Percentiles rank a stretch among this genome's conserved stretches.
Conservation (phyloP, 2,113 vertebrate genomes). For the Bos indicus region DNA sequence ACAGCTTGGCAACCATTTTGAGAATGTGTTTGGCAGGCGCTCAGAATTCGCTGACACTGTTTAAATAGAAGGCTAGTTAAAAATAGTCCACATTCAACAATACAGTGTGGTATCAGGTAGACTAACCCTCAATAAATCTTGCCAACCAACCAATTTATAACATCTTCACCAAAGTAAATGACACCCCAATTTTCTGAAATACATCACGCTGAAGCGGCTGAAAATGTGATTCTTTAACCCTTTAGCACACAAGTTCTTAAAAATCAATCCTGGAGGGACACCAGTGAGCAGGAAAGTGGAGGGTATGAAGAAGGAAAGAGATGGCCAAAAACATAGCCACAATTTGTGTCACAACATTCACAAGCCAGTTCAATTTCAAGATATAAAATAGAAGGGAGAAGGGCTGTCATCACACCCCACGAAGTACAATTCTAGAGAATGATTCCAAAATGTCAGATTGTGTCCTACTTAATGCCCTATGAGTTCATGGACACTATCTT, state of each 20-base stretch:
- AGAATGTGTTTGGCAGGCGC: conserved; percentile 88
- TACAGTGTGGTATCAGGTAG: conserved; percentile 77
- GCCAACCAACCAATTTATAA: conserved; percentile 37
- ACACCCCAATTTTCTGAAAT: conserved; percentile 24
- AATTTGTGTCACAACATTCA: background rate
- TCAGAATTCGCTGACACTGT: conserved; percentile 84
- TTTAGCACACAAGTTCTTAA: conserved; percentile 30
- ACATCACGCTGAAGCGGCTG: background rate
- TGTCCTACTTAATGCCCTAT: background rate
- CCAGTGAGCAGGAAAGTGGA: background rate
- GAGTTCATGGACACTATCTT: conserved; percentile 5
- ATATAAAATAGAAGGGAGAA: background rate
- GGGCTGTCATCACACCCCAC: background rate
- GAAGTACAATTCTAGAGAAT: background rate
- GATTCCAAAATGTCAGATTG: background rate
- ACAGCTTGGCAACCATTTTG: conserved; percentile 99
- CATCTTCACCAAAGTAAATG: conserved; percentile 53
- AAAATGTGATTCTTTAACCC: conserved; percentile 68
- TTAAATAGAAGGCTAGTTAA: conserved; percentile 85
- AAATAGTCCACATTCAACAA: conserved; percentile 81
- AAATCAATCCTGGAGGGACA: background rate
- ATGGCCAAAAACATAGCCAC: background rate
- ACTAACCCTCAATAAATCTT: conserved; percentile 64
- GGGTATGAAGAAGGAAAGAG: background rate
- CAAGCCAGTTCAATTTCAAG: background rate